phyloP scores from a whole-genome alignment of 2,888 invertebrate genomes.

The Cylindroiulus punctatus region DNA sequence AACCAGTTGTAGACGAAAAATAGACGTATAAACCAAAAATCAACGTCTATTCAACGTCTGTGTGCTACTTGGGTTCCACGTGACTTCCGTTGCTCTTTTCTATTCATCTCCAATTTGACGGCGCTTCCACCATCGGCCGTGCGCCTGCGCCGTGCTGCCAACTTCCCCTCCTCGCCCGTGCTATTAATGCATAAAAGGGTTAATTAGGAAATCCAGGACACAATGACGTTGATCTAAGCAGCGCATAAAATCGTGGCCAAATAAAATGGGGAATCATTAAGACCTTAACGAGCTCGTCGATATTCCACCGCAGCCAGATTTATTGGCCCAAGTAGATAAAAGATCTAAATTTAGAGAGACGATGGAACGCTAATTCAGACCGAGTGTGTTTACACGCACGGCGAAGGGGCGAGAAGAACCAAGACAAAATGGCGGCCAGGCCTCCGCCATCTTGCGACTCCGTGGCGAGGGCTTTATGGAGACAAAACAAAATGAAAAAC shows the following conservation, averaged over 20 bases:
- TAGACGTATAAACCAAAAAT: too few species aligned
- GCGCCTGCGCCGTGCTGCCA: background rate
- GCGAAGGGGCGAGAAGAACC: background rate
- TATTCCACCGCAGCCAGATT: background rate
- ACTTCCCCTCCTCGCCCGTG: background rate
- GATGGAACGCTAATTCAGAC: background rate
- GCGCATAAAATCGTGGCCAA: background rate
- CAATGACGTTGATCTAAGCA: slow-evolving; percentile 1
- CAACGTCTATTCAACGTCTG: too few species aligned
- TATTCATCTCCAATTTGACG: background rate
- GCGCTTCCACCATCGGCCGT: background rate
- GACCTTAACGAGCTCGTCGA: background rate
- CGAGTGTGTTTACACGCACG: background rate
- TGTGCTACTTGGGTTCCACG: too few species aligned
- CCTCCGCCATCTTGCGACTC: background rate
- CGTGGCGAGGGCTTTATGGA: background rate
- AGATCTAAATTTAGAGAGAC: background rate
- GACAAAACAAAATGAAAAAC: background rate
- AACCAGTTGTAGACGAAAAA: too few species aligned
- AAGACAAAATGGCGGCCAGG: background rate
- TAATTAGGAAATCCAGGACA: slow-evolving; percentile 1
- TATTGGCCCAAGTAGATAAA: background rate
- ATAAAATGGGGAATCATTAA: slow-evolving; percentile 1
- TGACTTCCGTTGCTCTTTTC: background rate
- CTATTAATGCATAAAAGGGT: background rate